These are phyloP conservation scores for Galerucella nymphaeae DNA, from an alignment of 2,888 invertebrate species.

Conservation along the genomic window DNA sequence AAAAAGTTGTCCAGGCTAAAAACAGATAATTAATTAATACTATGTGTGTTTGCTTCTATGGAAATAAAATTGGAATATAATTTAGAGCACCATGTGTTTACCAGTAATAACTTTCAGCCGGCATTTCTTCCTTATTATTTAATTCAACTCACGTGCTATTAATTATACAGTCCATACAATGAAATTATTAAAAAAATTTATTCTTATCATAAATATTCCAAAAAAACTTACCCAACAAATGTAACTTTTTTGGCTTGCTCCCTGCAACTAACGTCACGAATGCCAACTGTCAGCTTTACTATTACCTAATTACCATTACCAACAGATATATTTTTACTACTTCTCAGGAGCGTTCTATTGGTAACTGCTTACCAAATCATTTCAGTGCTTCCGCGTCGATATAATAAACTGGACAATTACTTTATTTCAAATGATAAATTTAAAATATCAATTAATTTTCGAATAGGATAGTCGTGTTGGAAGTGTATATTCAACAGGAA, in stretches of 20 bases:
- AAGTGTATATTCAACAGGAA: too few relatives aligned
- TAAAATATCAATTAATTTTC: too few relatives aligned
- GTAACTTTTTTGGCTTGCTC: slow-evolving; percentile 24
- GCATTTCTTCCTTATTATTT: slow-evolving; percentile 42
- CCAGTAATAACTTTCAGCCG: slow-evolving; percentile 50
- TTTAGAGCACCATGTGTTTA: slow-evolving; percentile 39
- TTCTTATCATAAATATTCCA: slow-evolving; percentile 22
- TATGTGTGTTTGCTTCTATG: slow-evolving; percentile 22
- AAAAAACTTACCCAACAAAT: slow-evolving; percentile 35
- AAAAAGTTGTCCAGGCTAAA: slow-evolving; percentile 65
- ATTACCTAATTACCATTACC: too few relatives aligned
- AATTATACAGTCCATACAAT: neutral
- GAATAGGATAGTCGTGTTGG: too few relatives aligned
- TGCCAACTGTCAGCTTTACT: slow-evolving; percentile 27
- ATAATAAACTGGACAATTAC: too few relatives aligned
- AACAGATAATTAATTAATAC: slow-evolving; percentile 33
- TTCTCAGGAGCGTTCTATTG: too few relatives aligned
- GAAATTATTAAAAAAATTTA: neutral
- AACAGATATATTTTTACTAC: too few relatives aligned
- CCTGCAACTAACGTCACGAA: slow-evolving; percentile 18
- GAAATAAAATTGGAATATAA: slow-evolving; percentile 27
- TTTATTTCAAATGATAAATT: too few relatives aligned
- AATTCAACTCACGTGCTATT: slow-evolving; percentile 8
- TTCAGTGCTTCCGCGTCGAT: too few relatives aligned
- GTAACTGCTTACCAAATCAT: too few relatives aligned